These are phyloP conservation scores for Acipenser transmontanus DNA, from an alignment of 2,797 vertebrate species.

Conservation along the genomic window DNA sequence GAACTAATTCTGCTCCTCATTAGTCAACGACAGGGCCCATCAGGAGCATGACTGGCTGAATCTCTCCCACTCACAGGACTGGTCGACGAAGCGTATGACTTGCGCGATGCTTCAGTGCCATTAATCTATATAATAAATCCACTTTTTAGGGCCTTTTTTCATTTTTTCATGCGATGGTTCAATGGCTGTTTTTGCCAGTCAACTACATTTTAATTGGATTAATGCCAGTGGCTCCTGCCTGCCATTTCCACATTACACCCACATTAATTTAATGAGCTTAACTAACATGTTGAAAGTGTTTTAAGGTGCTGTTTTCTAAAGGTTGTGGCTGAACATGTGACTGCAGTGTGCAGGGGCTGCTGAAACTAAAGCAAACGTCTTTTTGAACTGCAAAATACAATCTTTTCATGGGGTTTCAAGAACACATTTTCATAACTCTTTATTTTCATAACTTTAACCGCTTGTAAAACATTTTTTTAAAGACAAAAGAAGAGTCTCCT, in stretches of 20 bases:
- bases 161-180: neutral
- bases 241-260: neutral
- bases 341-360: no score
- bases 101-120: neutral
- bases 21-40: conserved; percentile 65
- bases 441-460: no score
- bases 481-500: no score
- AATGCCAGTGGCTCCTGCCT: neutral
- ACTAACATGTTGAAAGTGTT: no score
- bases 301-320: no score
- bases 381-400: no score
- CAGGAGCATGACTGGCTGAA: conserved; percentile 33
- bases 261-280: neutral
- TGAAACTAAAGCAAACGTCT: no score
- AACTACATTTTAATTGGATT: neutral
- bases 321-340: no score
- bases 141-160: neutral
- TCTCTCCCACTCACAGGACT: conserved; percentile 1
- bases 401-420: no score
- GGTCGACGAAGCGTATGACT: neutral
- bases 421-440: no score
- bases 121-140: conserved; percentile 1
- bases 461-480: no score
- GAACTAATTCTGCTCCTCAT: conserved; percentile 68
- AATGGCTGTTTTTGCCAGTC: neutral